Evolutionary conservation across 2,797 vertebrate genomes (phyloP), one percentile per base, ranked within the genome.

Genomic region (Sciaenops ocellatus): DNA sequence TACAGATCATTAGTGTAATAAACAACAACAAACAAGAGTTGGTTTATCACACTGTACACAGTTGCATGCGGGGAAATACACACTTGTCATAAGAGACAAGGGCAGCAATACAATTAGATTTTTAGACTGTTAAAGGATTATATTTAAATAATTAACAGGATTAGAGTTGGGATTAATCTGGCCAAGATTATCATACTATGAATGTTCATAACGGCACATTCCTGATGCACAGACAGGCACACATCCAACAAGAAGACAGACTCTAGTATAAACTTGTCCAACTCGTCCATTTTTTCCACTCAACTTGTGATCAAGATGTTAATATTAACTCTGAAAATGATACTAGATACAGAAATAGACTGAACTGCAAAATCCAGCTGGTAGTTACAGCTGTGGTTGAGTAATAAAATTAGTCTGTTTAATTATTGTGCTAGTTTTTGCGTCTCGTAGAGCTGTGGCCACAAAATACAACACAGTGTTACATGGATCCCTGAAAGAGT

Each of bases 51-150:
- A 28, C 20, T 41, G 18, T 54, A 52, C 6, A 51, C 12, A 44
- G 24, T 5, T 46, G 26, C 38, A 48, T 65, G n/a, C 55, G 70
- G 38, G 28, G 60, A 55, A 71, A 48, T 38, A 46, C 42, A 71
- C 26, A 38, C 8, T 13, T 60, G 17, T 38, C 38, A 22, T 12
- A 51, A 63, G 28, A 59, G 11, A 9, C 26, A 74, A 57, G 48
- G 5, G 20, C 30, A 38, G 26, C 26, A n/a, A 13, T 8, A 8
- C 4, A 46, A 47, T 17, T 16, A n/a, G 24, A 6, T 44, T 41
- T 24, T 30, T 22, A 70, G 42, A 12, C 15, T 38, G 22, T 24
- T 54, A 12, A 24, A 11, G 0, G 5, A 47, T 42, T 65, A 15
- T 38, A 65, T 51, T 17, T 16, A 10, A 54, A 20, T 22, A 38